Conservation (phyloP, 2,113 vertebrate genomes). For the Coptodon bakossiorum region DNA sequence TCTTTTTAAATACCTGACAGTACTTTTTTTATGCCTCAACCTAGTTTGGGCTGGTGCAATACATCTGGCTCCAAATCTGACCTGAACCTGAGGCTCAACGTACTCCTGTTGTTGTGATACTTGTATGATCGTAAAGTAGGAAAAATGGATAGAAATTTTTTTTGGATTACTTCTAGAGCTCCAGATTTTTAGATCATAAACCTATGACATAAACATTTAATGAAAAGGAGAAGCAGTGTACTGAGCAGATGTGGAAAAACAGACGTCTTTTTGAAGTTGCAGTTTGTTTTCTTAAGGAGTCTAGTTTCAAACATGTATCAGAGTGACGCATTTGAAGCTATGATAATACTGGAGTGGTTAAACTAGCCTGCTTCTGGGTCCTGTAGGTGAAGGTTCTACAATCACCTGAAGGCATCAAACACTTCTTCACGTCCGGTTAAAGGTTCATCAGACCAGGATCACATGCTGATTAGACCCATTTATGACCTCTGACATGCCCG, state of each 20-base stretch:
- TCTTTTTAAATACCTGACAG: background rate
- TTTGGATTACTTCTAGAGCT: background rate
- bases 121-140: background rate
- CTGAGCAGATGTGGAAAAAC: background rate
- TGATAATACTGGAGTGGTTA: background rate
- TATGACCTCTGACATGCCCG: background rate
- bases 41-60: background rate
- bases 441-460: background rate
- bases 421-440: background rate
- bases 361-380: background rate
- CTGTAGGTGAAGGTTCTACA: background rate
- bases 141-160: background rate
- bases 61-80: background rate
- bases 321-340: background rate
- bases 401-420: background rate
- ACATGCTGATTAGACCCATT: background rate
- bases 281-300: background rate
- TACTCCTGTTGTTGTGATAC: background rate
- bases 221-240: background rate
- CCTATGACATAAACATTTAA: background rate
- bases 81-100: background rate
- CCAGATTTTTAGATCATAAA: background rate
- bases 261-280: background rate
- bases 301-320: background rate
- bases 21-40: background rate